Evolutionary conservation across 2,888 invertebrate species (phyloP).

Genomic region (Drosophila infuscata): DNA sequence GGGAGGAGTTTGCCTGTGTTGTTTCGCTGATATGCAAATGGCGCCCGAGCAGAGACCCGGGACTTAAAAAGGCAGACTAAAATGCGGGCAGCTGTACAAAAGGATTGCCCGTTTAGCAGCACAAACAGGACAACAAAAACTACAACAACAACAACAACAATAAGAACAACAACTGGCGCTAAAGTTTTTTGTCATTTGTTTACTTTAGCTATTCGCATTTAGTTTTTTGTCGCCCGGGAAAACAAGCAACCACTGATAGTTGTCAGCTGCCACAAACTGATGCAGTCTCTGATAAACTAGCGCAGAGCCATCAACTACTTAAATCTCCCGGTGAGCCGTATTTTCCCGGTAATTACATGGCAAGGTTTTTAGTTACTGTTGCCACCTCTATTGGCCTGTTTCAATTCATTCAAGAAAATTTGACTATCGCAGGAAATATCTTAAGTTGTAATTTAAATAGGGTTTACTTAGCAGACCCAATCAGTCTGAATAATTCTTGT

Average conservation of each 20-base stretch:
- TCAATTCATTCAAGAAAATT: background rate
- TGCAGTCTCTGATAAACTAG: conserved; percentile 47
- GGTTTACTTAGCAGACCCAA: background rate
- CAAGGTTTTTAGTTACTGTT: conserved; percentile 31
- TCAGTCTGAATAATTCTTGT: background rate
- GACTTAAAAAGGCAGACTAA: conserved; percentile 30
- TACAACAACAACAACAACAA: conserved; percentile 28
- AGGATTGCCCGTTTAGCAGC: conserved; percentile 68
- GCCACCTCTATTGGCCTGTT: background rate
- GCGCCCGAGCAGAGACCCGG: conserved; percentile 18
- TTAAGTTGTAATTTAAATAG: background rate
- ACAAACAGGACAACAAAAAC: conserved; percentile 47
- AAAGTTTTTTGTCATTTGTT: conserved; percentile 66
- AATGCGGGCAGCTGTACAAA: conserved; percentile 69
- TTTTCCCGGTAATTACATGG: conserved; percentile 42
- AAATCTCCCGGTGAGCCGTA: conserved; percentile 31
- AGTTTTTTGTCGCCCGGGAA: conserved; percentile 49
- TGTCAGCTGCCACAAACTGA: conserved; percentile 71
- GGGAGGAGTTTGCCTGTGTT: conserved; percentile 19
- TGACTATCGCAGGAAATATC: background rate
- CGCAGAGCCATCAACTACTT: conserved; percentile 36
- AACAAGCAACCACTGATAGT: conserved; percentile 57
- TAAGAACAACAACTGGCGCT: conserved; percentile 4
- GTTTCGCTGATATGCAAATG: conserved; percentile 52
- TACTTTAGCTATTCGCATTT: conserved; percentile 63